phyloP scores from a whole-genome alignment of 1,140 invertebrate species.

The Ooceraea biroi region DNA sequence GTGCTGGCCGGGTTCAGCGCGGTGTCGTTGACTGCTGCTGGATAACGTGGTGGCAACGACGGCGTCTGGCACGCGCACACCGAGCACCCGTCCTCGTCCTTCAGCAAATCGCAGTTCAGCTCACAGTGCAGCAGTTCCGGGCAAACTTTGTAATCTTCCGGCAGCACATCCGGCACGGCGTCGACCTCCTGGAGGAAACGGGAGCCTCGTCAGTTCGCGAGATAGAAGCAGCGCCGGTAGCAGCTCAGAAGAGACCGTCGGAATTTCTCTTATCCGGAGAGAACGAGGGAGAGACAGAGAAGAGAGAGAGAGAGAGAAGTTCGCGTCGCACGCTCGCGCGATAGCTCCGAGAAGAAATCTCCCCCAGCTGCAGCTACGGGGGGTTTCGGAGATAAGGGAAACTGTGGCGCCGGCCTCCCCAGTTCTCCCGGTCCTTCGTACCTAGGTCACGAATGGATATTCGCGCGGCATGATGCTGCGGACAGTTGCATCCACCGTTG shows the following conservation, averaged over 20 bases:
- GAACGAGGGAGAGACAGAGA: too few relatives aligned
- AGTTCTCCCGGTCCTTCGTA: background rate
- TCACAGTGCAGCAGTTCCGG: conserved; percentile 75
- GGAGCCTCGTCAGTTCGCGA: background rate
- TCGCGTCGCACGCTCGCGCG: conserved; percentile 10
- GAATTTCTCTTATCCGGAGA: conserved; percentile 50
- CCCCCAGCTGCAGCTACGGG: conserved; percentile 10
- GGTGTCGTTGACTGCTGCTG: conserved; percentile 43
- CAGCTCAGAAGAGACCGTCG: conserved; percentile 4
- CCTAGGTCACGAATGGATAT: conserved; percentile 24
- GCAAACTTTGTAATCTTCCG: conserved; percentile 71
- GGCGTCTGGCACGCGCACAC: conserved; percentile 75
- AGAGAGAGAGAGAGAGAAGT: conserved; percentile 5
- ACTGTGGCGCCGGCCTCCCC: conserved; percentile 11
- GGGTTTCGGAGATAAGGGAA: conserved; percentile 54
- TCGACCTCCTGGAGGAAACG: conserved; percentile 69
- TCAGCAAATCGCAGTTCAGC: conserved; percentile 74
- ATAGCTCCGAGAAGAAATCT: conserved; percentile 46
- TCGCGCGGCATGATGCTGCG: conserved; percentile 6
- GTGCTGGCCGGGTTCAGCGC: background rate
- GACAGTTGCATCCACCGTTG: conserved; percentile 22
- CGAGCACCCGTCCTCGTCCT: conserved; percentile 77
- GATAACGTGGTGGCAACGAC: conserved; percentile 21
- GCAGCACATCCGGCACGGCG: conserved; percentile 34
- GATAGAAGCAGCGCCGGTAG: conserved; percentile 6